A percentile compares a stretch with the other conserved stretches of the same genome.
Evolutionary conservation across 2,888 invertebrate genomes (phyloP).

Genomic region (Caenorhabditis sulstoni): DNA sequence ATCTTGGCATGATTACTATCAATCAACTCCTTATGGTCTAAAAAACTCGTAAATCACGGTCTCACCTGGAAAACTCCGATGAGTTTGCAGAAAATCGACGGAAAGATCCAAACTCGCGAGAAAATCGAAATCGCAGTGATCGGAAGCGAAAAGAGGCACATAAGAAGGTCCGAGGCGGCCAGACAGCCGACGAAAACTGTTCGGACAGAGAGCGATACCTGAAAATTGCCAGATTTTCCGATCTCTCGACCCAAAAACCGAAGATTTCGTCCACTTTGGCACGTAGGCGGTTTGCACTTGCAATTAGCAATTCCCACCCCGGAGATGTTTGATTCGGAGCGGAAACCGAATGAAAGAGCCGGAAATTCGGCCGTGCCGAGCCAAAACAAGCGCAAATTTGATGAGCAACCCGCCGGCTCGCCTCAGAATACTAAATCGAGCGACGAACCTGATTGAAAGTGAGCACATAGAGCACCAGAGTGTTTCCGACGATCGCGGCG

Average conservation of each 20-base stretch:
- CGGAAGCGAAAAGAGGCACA: conserved; percentile 76
- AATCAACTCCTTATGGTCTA: too few species aligned
- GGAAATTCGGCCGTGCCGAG: conserved; percentile 23
- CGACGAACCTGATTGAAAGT: conserved; percentile 75
- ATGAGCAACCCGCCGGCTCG: conserved; percentile 19
- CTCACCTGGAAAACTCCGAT: conserved; percentile 78
- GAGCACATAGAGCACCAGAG: conserved; percentile 77
- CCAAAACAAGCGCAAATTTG: conserved; percentile 35
- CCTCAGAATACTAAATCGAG: not conserved
- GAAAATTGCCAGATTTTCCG: conserved; percentile 20
- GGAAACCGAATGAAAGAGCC: conserved; percentile 17
- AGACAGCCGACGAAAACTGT: conserved; percentile 74
- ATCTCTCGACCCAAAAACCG: not conserved
- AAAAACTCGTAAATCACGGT: too few species aligned
- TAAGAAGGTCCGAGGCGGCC: conserved; percentile 71
- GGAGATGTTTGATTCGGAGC: conserved; percentile 36
- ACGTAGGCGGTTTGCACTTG: conserved; percentile 13
- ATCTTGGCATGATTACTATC: too few species aligned
- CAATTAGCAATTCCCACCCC: not conserved
- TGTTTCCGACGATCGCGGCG: conserved; percentile 76
- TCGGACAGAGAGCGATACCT: conserved; percentile 78
- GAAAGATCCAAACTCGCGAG: conserved; percentile 78
- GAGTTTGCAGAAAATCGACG: conserved; percentile 74
- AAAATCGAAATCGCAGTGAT: conserved; percentile 79
- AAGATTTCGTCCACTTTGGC: too few species aligned